Percentiles rank a stretch among this genome's conserved stretches.
These are phyloP conservation scores for Megalops cyprinoides DNA, from an alignment of 2,797 vertebrate genomes.

Conservation along the genomic window DNA sequence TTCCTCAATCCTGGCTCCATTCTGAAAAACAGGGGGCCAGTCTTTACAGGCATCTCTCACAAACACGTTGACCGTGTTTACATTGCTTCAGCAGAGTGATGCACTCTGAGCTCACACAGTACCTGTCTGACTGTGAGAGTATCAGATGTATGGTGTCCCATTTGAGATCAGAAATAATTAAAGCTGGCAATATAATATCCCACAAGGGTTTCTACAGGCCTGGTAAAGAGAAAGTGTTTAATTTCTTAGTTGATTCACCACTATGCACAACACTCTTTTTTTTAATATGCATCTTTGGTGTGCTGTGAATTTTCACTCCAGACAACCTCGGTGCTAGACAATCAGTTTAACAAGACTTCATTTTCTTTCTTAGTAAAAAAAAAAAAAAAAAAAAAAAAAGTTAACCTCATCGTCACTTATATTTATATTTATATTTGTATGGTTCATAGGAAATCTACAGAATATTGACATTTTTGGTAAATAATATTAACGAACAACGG, in stretches of 20 bases:
- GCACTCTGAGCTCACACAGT: conserved; percentile 38
- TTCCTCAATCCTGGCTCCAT: conserved; percentile 55
- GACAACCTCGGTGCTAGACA: background rate
- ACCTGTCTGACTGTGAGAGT: background rate
- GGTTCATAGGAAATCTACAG: too few species aligned
- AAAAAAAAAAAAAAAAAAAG: background rate
- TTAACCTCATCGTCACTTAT: too few species aligned
- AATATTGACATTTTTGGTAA: too few species aligned
- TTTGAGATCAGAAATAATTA: background rate
- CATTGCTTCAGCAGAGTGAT: background rate
- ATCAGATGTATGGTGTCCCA: background rate
- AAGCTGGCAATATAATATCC: conserved; percentile 11
- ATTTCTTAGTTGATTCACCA: background rate
- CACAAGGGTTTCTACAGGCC: background rate
- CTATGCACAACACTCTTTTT: background rate
- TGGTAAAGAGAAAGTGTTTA: background rate
- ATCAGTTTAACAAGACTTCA: background rate
- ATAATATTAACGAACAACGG: too few species aligned
- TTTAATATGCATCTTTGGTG: background rate
- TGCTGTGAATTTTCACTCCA: background rate
- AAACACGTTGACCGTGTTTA: background rate
- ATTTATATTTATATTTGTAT: too few species aligned
- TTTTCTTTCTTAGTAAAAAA: background rate
- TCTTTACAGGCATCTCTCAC: background rate
- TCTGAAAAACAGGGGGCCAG: conserved; percentile 47